phyloP scores from a whole-genome alignment of 35 echinoderm and acorn worm species.

The Diadema setosum region DNA sequence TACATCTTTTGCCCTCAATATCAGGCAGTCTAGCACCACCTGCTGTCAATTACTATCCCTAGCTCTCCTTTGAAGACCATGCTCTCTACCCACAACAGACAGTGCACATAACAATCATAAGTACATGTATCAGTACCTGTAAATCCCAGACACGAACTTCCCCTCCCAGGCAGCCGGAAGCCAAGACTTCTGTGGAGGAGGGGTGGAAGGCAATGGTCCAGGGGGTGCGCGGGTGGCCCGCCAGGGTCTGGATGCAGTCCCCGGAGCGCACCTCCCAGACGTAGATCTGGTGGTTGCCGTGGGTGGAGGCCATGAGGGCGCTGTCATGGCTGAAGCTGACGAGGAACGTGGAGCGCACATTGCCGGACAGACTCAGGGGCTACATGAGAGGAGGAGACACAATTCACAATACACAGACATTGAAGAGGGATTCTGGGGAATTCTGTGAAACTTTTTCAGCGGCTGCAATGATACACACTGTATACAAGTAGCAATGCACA shows the following conservation, averaged over 20 bases:
- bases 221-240: conserved; percentile 68
- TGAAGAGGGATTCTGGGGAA: too few relatives aligned
- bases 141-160: conserved; percentile 97
- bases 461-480: background rate
- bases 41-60: too few relatives aligned
- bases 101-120: too few relatives aligned
- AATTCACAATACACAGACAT: background rate
- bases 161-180: conserved; percentile 87
- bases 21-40: too few relatives aligned
- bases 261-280: conserved; percentile 54
- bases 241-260: conserved; percentile 72
- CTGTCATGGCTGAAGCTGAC: conserved; percentile 86
- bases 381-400: background rate
- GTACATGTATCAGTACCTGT: too few relatives aligned
- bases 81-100: too few relatives aligned
- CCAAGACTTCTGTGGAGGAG: conserved; percentile 88
- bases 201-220: conserved; percentile 93
- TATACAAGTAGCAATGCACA: background rate
- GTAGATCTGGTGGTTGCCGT: conserved; percentile 89
- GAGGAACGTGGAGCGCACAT: conserved; percentile 75
- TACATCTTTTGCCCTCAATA: too few relatives aligned
- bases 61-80: too few relatives aligned
- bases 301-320: conserved; percentile 81
- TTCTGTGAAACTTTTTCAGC: background rate
- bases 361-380: conserved; percentile 14